Conservation (phyloP, 2,797 vertebrate species). For the Morus bassanus region DNA sequence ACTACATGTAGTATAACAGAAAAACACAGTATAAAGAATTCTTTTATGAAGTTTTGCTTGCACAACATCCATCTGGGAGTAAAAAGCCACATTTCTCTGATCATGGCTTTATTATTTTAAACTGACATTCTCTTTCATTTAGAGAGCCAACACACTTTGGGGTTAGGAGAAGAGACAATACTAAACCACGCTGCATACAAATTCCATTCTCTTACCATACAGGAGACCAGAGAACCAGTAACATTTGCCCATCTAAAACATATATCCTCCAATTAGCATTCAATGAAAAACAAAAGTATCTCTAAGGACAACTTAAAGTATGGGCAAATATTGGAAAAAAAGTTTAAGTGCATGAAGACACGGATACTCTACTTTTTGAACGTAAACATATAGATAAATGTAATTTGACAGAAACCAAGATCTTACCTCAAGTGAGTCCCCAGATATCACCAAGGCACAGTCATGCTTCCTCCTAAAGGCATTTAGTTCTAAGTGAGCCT, state of each 20-base stretch:
- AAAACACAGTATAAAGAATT: not conserved
- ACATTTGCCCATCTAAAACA: not conserved
- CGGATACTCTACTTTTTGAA: not conserved
- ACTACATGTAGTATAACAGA: not conserved
- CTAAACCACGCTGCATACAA: not conserved
- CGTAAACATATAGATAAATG: not conserved
- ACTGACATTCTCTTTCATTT: not conserved
- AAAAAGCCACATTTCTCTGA: not conserved
- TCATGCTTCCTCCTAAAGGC: constrained; percentile 96
- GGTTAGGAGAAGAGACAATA: not conserved
- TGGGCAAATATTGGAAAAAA: not conserved
- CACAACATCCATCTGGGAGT: not conserved
- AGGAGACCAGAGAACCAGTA: not conserved
- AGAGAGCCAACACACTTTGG: not conserved
- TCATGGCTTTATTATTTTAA: not conserved
- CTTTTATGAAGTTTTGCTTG: not conserved
- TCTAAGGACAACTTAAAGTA: not conserved
- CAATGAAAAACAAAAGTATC: not conserved
- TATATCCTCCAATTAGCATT: not conserved
- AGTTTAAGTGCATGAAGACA: not conserved
- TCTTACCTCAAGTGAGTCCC: constrained; percentile 93
- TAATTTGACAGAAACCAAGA: not conserved
- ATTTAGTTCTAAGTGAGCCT: constrained; percentile 97
- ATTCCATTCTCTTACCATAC: not conserved
- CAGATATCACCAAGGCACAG: constrained; percentile 95